These are phyloP conservation scores for Rhinichthys klamathensis DNA, from an alignment of 2,113 vertebrate genomes.

Conservation along the genomic window DNA sequence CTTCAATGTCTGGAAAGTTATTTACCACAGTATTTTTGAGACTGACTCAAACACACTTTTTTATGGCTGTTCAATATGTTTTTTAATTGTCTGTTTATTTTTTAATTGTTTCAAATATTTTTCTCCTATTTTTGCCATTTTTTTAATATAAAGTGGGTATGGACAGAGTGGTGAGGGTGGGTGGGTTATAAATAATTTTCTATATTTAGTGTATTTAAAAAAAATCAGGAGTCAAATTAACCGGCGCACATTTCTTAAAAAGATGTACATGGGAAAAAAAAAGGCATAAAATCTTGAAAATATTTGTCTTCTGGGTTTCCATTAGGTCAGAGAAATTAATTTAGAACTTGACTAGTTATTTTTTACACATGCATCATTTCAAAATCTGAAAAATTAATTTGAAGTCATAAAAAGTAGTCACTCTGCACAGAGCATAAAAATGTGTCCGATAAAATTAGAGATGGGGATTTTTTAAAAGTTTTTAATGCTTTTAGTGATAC, in stretches of 20 bases:
- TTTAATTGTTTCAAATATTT: too few species aligned
- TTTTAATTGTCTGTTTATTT: too few species aligned
- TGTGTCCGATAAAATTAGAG: neutral
- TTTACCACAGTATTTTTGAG: too few species aligned
- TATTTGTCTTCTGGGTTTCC: neutral
- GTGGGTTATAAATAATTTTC: too few species aligned
- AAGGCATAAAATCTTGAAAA: neutral
- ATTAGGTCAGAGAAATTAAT: neutral
- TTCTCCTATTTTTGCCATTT: too few species aligned
- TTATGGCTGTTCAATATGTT: too few species aligned
- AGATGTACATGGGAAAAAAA: neutral
- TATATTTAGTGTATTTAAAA: too few species aligned
- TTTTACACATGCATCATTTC: neutral
- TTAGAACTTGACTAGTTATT: neutral
- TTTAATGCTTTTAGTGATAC: neutral
- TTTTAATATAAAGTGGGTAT: neutral
- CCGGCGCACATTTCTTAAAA: neutral
- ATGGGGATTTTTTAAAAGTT: neutral
- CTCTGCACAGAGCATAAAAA: neutral
- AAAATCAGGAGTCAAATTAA: neutral
- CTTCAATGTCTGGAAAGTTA: too few species aligned
- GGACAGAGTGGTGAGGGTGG: neutral
- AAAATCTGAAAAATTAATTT: neutral
- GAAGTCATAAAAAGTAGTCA: neutral
- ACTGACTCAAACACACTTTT: too few species aligned